phyloP scores from a whole-genome alignment of 92 coral and sea anemone species.

The Epizoanthus fatuus region DNA sequence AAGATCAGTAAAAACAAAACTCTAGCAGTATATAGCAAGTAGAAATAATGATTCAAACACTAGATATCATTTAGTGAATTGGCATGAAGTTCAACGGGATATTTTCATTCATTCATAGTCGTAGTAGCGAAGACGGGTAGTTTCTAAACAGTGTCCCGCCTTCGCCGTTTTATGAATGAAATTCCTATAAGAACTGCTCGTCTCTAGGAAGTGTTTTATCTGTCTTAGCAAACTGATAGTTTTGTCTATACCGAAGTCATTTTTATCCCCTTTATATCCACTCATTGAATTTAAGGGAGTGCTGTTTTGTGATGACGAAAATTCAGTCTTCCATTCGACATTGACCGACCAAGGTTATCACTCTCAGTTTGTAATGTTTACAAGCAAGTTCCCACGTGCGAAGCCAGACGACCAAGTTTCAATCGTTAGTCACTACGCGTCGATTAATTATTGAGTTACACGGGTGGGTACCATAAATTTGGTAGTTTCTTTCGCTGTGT shows the following conservation, averaged over 20 bases:
- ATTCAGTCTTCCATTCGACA: constrained; percentile 20
- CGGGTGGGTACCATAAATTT: neutral
- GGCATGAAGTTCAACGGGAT: neutral
- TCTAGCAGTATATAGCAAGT: neutral
- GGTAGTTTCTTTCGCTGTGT: neutral
- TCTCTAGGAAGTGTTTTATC: neutral
- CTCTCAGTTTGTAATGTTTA: constrained; percentile 16
- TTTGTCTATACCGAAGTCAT: neutral
- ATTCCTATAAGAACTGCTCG: constrained; percentile 55
- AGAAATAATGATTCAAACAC: neutral
- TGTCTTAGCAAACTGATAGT: neutral
- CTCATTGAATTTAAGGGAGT: neutral
- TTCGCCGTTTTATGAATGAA: constrained; percentile 72
- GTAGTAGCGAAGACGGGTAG: constrained; percentile 30
- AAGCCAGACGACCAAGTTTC: constrained; percentile 31
- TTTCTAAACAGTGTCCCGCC: constrained; percentile 73
- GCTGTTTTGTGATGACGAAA: neutral
- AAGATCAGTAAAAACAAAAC: neutral
- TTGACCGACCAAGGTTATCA: constrained; percentile 3
- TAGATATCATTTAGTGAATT: neutral
- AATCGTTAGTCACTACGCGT: constrained; percentile 8
- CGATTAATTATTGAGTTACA: constrained; percentile 9
- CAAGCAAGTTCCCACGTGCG: constrained; percentile 49
- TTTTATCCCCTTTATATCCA: neutral
- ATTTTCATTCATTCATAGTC: constrained; percentile 17